Percentiles rank a stretch among this genome's conserved stretches.
phyloP scores from a whole-genome alignment of 2,797 vertebrate genomes.

The Bryconaethiops microstoma region DNA sequence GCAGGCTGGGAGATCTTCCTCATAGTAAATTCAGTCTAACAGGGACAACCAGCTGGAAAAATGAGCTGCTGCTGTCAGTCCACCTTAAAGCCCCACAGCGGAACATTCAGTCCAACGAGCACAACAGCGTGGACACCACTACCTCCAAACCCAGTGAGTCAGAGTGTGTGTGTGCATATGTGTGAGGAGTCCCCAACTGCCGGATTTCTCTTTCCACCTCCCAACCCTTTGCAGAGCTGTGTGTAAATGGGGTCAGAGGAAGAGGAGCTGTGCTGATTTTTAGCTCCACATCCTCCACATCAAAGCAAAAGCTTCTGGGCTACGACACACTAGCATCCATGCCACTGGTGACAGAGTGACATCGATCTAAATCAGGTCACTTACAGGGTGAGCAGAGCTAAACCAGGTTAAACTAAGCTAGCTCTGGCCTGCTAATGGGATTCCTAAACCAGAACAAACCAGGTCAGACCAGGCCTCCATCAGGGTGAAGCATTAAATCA shows the following conservation, averaged over 20 bases:
- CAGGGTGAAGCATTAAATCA: too few relatives aligned
- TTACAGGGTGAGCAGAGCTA: neutral
- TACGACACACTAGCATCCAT: neutral
- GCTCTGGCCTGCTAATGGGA: too few relatives aligned
- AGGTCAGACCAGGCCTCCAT: too few relatives aligned
- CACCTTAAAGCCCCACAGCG: constrained; percentile 53
- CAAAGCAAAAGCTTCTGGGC: constrained; percentile 4
- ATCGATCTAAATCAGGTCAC: constrained; percentile 8
- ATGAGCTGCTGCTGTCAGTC: constrained; percentile 58
- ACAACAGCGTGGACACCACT: neutral
- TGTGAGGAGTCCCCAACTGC: neutral
- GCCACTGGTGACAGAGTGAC: neutral
- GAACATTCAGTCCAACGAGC: constrained; percentile 38
- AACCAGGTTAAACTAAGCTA: neutral
- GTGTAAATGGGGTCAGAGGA: constrained; percentile 5
- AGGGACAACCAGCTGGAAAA: constrained; percentile 65
- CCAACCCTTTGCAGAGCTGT: neutral
- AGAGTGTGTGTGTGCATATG: neutral
- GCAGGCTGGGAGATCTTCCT: constrained; percentile 44
- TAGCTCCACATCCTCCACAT: constrained; percentile 1
- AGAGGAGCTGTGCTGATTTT: neutral
- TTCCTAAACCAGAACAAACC: too few relatives aligned
- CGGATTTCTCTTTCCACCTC: neutral
- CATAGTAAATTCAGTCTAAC: constrained; percentile 35
- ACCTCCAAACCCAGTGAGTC: constrained; percentile 15